Evolutionary conservation across 2,797 vertebrate species (phyloP).

Genomic region (Threskiornis aethiopicus): DNA sequence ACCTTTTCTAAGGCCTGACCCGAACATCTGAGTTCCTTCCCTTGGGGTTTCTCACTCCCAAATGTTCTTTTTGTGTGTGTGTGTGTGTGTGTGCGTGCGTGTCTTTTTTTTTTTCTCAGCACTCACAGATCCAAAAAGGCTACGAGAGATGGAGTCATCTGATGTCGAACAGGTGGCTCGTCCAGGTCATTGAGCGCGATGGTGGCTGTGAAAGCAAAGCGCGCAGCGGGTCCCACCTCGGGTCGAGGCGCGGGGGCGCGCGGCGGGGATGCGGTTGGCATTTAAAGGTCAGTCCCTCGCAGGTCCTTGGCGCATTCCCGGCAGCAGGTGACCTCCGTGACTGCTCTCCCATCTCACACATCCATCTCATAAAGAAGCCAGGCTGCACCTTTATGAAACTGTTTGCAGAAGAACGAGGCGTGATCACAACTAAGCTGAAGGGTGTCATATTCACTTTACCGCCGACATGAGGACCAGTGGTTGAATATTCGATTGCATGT

Average conservation of each 20-base stretch:
- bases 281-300: constrained; percentile 60
- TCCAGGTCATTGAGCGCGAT: background rate
- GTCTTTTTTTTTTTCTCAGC: background rate
- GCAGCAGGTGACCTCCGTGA: constrained; percentile 59
- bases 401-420: constrained; percentile 60
- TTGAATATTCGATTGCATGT: constrained; percentile 70
- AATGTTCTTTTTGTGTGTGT: background rate
- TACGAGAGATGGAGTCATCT: background rate
- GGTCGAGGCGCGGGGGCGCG: background rate
- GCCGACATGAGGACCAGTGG: constrained; percentile 55
- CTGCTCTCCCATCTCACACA: constrained; percentile 61
- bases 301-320: background rate
- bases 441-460: constrained; percentile 57
- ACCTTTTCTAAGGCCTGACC: constrained; percentile 68
- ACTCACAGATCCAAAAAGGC: background rate
- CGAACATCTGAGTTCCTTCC: constrained; percentile 64
- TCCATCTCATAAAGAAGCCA: constrained; percentile 51
- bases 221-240: background rate
- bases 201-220: background rate
- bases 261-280: background rate
- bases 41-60: constrained; percentile 46
- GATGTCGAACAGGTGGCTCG: constrained; percentile 35
- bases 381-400: constrained; percentile 63
- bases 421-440: constrained; percentile 62
- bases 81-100: no score